Conservation (phyloP, 1,140 invertebrate genomes). For the Hypsibius dujardini region DNA sequence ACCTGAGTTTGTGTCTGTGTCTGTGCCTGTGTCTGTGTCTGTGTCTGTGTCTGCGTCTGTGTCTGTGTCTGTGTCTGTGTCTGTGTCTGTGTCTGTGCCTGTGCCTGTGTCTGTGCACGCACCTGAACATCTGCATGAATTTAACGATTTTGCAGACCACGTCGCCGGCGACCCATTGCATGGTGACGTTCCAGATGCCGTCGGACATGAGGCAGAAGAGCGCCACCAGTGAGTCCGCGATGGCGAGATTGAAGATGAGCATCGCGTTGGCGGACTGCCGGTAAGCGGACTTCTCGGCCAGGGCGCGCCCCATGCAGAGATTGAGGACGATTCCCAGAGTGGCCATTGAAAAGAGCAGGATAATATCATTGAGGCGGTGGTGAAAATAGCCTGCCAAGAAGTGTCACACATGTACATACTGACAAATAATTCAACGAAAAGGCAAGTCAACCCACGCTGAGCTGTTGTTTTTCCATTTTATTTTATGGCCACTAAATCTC, state of each 20-base stretch:
- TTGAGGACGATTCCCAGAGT: neutral
- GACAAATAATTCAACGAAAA: too few species aligned
- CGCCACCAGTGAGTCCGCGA: conserved; percentile 55
- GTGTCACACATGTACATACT: too few species aligned
- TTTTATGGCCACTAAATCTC: too few species aligned
- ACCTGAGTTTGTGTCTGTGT: too few species aligned
- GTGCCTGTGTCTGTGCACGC: neutral
- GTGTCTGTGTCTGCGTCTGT: too few species aligned
- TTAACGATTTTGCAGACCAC: conserved; percentile 59
- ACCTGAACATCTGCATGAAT: conserved; percentile 50
- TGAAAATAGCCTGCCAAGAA: neutral
- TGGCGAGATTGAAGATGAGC: conserved; percentile 26
- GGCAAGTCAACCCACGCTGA: too few species aligned
- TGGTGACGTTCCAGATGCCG: conserved; percentile 51
- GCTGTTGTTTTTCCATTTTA: too few species aligned
- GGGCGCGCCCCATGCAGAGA: neutral
- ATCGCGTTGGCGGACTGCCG: neutral
- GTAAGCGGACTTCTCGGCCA: neutral
- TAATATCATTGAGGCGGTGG: conserved; percentile 12
- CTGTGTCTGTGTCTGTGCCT: too few species aligned
- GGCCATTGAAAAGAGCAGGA: conserved; percentile 2
- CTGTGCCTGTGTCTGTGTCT: too few species aligned
- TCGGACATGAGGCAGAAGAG: conserved; percentile 60
- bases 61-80: too few species aligned
- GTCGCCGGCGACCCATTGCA: conserved; percentile 55